phyloP scores from a whole-genome alignment of 2,888 invertebrate genomes.

The Tanytarsus gracilentus region DNA sequence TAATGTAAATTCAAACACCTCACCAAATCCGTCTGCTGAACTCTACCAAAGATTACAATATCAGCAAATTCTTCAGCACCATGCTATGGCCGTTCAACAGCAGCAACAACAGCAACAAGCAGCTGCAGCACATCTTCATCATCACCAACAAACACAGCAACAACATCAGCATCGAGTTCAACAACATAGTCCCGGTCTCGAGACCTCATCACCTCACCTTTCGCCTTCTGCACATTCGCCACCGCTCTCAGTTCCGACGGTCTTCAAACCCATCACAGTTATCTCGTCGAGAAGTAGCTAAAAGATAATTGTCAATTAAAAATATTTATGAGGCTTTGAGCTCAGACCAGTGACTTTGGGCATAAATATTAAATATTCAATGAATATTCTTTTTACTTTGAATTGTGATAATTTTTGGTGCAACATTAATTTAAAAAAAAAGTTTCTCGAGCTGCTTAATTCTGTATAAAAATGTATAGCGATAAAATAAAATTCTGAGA shows the following conservation, averaged over 20 bases:
- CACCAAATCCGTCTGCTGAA: slow-evolving; percentile 44
- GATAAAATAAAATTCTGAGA: not conserved
- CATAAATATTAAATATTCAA: not conserved
- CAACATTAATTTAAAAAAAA: slow-evolving; percentile 14
- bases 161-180: slow-evolving; percentile 32
- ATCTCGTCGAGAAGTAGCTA: slow-evolving; percentile 52
- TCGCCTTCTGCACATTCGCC: slow-evolving; percentile 31
- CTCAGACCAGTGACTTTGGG: slow-evolving; percentile 2
- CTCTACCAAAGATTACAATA: slow-evolving; percentile 46
- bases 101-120: slow-evolving; percentile 33
- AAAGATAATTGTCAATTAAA: slow-evolving; percentile 32
- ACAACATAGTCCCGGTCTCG: slow-evolving; percentile 8
- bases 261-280: slow-evolving; percentile 47
- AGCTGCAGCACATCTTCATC: slow-evolving; percentile 36
- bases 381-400: not conserved
- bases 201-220: slow-evolving; percentile 33
- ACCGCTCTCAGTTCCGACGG: slow-evolving; percentile 40
- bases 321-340: not conserved
- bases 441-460: not conserved
- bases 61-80: slow-evolving; percentile 44
- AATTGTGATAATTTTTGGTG: slow-evolving; percentile 23
- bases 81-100: slow-evolving; percentile 36
- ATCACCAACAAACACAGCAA: slow-evolving; percentile 31
- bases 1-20: slow-evolving; percentile 30
- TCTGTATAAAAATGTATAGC: not conserved